Conservation (phyloP, 2,888 invertebrate genomes). For the Cryptocephalus primarius region DNA sequence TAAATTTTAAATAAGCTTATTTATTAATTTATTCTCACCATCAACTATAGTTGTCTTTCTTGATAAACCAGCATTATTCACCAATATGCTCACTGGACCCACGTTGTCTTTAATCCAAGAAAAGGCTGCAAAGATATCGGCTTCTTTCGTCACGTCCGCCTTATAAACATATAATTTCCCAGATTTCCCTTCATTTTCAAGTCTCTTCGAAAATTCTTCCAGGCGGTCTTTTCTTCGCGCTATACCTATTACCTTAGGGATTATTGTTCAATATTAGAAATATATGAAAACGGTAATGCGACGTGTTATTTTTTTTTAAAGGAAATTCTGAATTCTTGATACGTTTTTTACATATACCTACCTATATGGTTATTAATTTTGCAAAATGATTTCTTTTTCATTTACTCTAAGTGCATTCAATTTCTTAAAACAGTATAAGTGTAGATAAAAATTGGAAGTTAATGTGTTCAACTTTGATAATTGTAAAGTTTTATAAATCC, state of each 20-base stretch:
- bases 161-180: not conserved
- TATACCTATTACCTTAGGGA: not conserved
- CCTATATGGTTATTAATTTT: too few species aligned
- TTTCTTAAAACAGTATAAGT: too few species aligned
- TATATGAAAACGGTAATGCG: not conserved
- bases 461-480: too few species aligned
- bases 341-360: too few species aligned
- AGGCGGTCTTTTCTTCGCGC: not conserved
- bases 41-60: not conserved
- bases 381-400: too few species aligned
- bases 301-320: too few species aligned
- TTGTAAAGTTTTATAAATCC: too few species aligned
- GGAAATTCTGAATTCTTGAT: too few species aligned
- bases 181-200: not conserved
- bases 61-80: not conserved
- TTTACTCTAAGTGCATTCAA: too few species aligned
- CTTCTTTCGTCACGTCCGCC: not conserved
- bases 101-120: not conserved
- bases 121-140: not conserved
- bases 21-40: not conserved
- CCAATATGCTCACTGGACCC: not conserved
- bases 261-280: not conserved
- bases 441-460: too few species aligned
- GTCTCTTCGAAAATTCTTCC: too few species aligned
- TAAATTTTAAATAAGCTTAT: too few species aligned